phyloP scores from a whole-genome alignment of 2,888 invertebrate species.

The Lucinisca nassula region DNA sequence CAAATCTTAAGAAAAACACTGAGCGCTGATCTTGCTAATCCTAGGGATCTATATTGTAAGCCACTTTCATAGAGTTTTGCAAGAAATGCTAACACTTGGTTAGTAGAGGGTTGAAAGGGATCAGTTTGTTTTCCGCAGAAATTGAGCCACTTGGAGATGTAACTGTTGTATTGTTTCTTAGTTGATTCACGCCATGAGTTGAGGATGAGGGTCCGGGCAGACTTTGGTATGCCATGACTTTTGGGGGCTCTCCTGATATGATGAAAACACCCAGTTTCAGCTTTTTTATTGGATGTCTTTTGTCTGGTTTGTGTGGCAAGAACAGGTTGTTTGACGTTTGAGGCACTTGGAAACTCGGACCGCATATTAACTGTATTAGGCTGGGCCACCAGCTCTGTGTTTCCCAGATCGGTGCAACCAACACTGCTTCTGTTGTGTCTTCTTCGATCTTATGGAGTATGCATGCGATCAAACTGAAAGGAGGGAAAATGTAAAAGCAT shows the following conservation, averaged over 20 bases:
- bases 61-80: background rate
- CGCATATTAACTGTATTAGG: background rate
- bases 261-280: background rate
- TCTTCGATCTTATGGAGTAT: background rate
- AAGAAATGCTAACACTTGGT: background rate
- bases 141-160: background rate
- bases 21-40: background rate
- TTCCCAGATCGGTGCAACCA: background rate
- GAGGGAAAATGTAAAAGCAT: background rate
- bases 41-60: background rate
- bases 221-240: background rate
- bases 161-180: background rate
- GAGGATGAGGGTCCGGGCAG: background rate
- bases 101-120: background rate
- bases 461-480: background rate
- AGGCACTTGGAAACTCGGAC: no score
- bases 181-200: background rate
- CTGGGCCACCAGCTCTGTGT: background rate
- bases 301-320: background rate
- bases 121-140: background rate
- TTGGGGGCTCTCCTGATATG: background rate
- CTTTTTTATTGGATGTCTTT: background rate
- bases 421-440: background rate
- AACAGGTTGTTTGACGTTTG: background rate
- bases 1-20: background rate